These are phyloP conservation scores for Helogale parvula DNA, from an alignment of 2,113 vertebrate species.

Conservation along the genomic window DNA sequence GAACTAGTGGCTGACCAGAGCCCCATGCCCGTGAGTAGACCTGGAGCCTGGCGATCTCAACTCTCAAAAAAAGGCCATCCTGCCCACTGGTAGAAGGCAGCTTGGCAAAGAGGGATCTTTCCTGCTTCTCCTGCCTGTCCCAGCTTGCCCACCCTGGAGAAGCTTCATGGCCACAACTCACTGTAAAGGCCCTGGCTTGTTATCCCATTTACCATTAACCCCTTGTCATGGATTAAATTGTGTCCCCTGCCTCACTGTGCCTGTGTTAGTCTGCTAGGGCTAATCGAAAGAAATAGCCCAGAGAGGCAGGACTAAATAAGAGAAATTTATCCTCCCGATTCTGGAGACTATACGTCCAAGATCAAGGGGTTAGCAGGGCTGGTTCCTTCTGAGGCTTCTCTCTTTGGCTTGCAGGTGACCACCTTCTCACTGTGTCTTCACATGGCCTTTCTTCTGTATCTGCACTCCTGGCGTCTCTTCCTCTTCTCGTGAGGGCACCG, in stretches of 20 bases:
- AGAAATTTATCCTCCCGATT: not conserved
- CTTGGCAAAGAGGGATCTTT: not conserved
- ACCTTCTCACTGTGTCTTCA: fast-evolving
- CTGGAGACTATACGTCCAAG: not conserved
- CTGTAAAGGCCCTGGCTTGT: not conserved
- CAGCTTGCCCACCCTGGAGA: not conserved
- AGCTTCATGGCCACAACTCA: not conserved
- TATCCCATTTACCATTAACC: too few relatives aligned
- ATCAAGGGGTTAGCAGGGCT: fast-evolving
- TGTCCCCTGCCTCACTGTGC: not conserved
- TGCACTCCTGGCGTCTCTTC: not conserved
- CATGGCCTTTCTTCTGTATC: not conserved
- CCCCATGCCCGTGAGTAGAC: fast-evolving
- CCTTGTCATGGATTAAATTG: not conserved
- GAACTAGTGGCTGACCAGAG: not conserved
- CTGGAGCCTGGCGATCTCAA: not conserved
- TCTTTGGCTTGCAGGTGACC: not conserved
- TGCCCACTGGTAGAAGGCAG: not conserved
- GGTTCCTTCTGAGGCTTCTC: not conserved
- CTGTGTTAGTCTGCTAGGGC: not conserved
- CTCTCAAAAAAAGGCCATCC: not conserved
- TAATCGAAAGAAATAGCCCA: not conserved
- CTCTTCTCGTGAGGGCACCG: not conserved
- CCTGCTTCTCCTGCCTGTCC: not conserved
- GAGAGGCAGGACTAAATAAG: not conserved